Evolutionary conservation across 2,888 invertebrate species (phyloP), one percentile per base, ranked within the genome.

Genomic region (Atherix ibis): DNA sequence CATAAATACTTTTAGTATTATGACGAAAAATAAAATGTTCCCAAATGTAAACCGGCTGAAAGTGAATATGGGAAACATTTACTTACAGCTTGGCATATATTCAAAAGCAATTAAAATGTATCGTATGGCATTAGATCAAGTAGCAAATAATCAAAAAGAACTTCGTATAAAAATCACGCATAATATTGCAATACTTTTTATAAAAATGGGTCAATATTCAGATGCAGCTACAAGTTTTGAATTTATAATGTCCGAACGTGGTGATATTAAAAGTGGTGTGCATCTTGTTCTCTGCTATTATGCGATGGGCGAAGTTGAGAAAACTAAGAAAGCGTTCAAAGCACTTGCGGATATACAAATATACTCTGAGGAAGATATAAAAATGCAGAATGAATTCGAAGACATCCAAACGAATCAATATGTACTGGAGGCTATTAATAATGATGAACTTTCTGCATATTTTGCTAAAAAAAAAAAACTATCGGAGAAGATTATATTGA

Each of bases 31-130:
- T 55, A 81, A 88, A 56, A 76, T 89, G 67, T 94, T 95, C 56
- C 80, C 78, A 30, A 92, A 94, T 55, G 88, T 91, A 25, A 85
- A 91, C 49, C 73, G 92, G 40, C 65, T 95, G 6, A 91, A 92
- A 67, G 79, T 97, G 1, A 98, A 98, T 58, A 95, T 98, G 82
- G 97, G 95, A 2, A 97, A 97, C 54, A 91, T 98, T 49, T 89
- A 92, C 60, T 88, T 87, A 50, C 85, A 84, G 63, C 84, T 92
- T 71, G 89, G 88, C 44, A 76, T 87, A 50, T 89, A 83, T 52
- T 78, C 83, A 10, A 89, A 94, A 64, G 95, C 97, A 1, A 76
- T 98, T 37, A 98, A 98, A 66, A 78, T 92, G 68, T 98, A 94
- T 55, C 73, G 95, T 47, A 98, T 97, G 97, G 95, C 97, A 1